Evolutionary conservation across 2,797 vertebrate genomes (phyloP).

Genomic region (Poecilia velifera): DNA sequence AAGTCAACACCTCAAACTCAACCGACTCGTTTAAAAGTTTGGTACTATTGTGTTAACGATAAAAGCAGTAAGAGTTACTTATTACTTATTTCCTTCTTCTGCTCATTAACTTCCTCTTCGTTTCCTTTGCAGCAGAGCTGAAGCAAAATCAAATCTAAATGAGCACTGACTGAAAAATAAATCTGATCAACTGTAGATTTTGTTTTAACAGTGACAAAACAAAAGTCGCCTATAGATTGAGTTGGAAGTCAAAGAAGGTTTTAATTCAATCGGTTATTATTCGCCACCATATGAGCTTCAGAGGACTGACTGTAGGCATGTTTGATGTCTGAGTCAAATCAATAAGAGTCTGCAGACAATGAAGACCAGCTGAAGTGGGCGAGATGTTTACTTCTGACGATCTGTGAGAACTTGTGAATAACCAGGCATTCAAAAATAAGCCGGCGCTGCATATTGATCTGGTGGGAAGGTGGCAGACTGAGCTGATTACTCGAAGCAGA

Average conservation of each 20-base stretch:
- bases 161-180: neutral
- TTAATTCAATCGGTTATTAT: neutral
- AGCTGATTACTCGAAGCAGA: constrained; percentile 41
- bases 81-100: neutral
- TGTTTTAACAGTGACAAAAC: neutral
- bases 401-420: constrained; percentile 26
- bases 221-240: no score
- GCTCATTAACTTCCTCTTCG: neutral
- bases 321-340: constrained; percentile 2
- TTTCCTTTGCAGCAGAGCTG: neutral
- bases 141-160: neutral
- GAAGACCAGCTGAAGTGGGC: constrained; percentile 6
- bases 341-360: neutral
- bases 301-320: neutral
- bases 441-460: constrained; percentile 33
- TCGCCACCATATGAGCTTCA: neutral
- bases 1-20: neutral
- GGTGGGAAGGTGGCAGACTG: constrained; percentile 13
- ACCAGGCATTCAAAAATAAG: constrained; percentile 34
- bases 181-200: neutral
- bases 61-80: no score
- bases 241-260: neutral
- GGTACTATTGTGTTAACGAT: no score
- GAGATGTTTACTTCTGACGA: constrained; percentile 20
- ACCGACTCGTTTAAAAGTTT: no score